A percentile compares a stretch with the other conserved stretches of the same genome.
These are phyloP conservation scores for Nixonia krombeini DNA, from an alignment of 1,140 invertebrate species.

Conservation along the genomic window DNA sequence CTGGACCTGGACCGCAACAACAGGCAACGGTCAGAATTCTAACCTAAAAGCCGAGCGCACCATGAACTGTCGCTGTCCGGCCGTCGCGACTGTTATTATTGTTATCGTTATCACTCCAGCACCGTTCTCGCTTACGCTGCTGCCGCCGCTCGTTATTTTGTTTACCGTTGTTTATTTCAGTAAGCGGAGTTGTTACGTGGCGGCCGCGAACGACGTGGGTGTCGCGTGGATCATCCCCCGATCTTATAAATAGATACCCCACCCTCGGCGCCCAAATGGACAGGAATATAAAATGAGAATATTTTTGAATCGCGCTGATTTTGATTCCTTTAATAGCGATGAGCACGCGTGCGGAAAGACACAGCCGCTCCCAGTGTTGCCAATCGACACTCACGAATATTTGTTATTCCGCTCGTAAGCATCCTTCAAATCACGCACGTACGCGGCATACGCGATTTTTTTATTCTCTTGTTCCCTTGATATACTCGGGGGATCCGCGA, in stretches of 20 bases:
- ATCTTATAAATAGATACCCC: conserved; percentile 66
- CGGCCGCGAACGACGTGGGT: conserved; percentile 58
- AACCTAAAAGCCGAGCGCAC: conserved; percentile 13
- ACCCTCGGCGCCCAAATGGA: conserved; percentile 55
- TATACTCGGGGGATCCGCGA: too few species aligned
- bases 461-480: background rate
- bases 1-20: conserved; percentile 36
- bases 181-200: conserved; percentile 54
- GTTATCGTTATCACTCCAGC: conserved; percentile 11
- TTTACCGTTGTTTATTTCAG: conserved; percentile 10
- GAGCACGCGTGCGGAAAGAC: conserved; percentile 21
- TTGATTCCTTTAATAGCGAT: conserved; percentile 56
- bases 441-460: background rate
- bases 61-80: background rate
- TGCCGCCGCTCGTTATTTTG: conserved; percentile 4
- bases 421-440: background rate
- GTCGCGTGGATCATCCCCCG: conserved; percentile 66
- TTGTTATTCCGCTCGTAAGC: conserved; percentile 1
- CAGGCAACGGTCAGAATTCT: conserved; percentile 25
- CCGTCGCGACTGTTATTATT: conserved; percentile 1
- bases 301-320: conserved; percentile 62
- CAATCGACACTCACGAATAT: conserved; percentile 27
- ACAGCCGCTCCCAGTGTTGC: conserved; percentile 37
- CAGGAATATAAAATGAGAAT: conserved; percentile 63
- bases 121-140: too few species aligned